A percentile compares a stretch with the other conserved stretches of the same genome.
Conservation (phyloP, 1,140 invertebrate genomes). For the Pristionchus pacificus region DNA sequence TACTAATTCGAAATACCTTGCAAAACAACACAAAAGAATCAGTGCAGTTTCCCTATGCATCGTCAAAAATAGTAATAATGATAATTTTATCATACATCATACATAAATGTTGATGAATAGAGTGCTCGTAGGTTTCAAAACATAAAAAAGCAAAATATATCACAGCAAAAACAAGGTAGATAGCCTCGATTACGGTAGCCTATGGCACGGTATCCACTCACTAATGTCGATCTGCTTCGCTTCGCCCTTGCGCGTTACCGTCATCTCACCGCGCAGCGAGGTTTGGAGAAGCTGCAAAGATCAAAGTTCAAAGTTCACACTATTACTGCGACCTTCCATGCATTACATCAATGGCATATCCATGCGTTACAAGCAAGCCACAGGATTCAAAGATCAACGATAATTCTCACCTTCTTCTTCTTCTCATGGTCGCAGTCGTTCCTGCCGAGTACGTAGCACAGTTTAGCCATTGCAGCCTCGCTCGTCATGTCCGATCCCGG, state of each 20-base stretch:
- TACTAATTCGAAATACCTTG: too few species aligned
- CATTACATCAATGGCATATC: slow-evolving; percentile 10
- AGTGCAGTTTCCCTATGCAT: too few species aligned
- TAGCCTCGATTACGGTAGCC: too few species aligned
- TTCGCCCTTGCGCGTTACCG: slow-evolving; percentile 48
- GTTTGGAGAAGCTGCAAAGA: slow-evolving; percentile 72
- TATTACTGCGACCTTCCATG: slow-evolving; percentile 62
- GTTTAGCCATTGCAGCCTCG: slow-evolving; percentile 85
- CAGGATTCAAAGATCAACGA: background rate
- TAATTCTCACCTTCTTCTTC: slow-evolving; percentile 62
- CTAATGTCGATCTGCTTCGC: slow-evolving; percentile 67
- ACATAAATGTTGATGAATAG: too few species aligned
- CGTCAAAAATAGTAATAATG: too few species aligned
- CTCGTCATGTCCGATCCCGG: slow-evolving; percentile 89
- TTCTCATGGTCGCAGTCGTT: slow-evolving; percentile 70
- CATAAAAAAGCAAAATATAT: too few species aligned
- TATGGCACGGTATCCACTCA: slow-evolving; percentile 68
- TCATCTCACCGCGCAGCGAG: slow-evolving; percentile 72
- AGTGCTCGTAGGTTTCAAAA: too few species aligned
- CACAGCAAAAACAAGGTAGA: too few species aligned
- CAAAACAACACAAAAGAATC: too few species aligned
- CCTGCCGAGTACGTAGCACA: slow-evolving; percentile 83
- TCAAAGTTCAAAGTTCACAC: slow-evolving; percentile 21
- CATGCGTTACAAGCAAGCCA: background rate
- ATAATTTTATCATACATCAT: too few species aligned